Base-by-base conservation (phyloP, 2,113 vertebrate species). In the Seriola rivoliana region DNA sequence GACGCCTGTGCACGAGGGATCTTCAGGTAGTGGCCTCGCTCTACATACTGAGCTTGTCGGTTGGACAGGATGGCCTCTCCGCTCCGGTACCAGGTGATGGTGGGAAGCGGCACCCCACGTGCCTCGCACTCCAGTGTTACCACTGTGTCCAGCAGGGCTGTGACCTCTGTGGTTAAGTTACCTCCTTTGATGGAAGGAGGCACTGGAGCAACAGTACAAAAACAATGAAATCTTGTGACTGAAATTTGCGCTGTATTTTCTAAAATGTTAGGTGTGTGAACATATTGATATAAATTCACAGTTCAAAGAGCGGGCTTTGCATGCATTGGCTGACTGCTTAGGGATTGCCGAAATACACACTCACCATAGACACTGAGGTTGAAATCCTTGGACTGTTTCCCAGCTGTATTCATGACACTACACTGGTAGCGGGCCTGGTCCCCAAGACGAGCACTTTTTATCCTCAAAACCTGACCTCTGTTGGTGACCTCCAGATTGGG, bases 401-500 rank as follows among this genome's bases (percentile, higher is more conserved):
- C 98, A 46, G 97, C 98, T 40, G 94, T 64, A 66, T 98, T 99
- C 38, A 91, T 93, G 55, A 94, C 98, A 0, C 94, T 92, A 73
- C 98, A 99, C 82, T 98, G 97, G 81, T 99, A 99, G 25, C 89
- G 96, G 0, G 97, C 98, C 90, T 97, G 97, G 90, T 99, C 98
- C 65, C 95, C 92, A 64, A 97, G 96, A 69, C 96, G 96, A 11
- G 94, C 92, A 9, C 87, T 96, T 90, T 95, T 97, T 81, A 99
- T 95, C 85, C 82, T 96, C 66, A 99, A 91, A 80, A 95, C 79
- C 93, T 99, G 98, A 71, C 96, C 95, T 82, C 80, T 93, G 80
- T 97, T 94, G 69, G 89, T 90, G 78, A 99, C 90, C 83, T 97
- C 96, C 75, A 97, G 70, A 62, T 96, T 98, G 44, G 96, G 96